A percentile compares a stretch with the other conserved stretches of the same genome.
Evolutionary conservation across 2,113 vertebrate genomes (phyloP).

Genomic region (Vulpes vulpes): DNA sequence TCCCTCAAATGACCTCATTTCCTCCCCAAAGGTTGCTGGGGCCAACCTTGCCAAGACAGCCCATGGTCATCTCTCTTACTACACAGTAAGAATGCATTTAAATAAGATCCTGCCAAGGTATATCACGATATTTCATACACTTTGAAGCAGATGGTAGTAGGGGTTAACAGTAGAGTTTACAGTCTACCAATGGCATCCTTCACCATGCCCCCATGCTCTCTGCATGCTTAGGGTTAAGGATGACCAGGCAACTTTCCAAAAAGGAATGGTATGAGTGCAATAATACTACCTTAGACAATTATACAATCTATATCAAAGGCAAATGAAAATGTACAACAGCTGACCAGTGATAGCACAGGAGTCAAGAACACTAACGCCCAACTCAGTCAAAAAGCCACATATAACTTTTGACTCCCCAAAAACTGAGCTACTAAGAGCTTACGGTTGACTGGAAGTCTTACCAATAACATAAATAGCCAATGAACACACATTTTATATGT

Average conservation of each 20-base stretch:
- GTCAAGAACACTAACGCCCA: neutral
- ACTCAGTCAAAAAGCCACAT: neutral
- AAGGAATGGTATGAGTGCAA: neutral
- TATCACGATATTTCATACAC: neutral
- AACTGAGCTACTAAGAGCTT: neutral
- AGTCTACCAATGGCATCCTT: neutral
- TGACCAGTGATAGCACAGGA: neutral
- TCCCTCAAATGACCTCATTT: neutral
- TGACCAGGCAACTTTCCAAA: neutral
- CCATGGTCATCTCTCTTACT: neutral
- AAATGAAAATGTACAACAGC: neutral
- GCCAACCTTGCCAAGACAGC: neutral
- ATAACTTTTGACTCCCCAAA: neutral
- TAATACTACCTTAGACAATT: neutral
- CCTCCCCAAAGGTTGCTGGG: neutral
- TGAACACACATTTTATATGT: neutral
- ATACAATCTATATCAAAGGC: neutral
- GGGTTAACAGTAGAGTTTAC: neutral
- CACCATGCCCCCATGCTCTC: neutral
- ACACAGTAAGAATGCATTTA: neutral
- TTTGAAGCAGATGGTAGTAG: neutral
- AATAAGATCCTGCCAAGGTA: neutral
- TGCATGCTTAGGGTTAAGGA: neutral
- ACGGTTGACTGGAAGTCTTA: neutral
- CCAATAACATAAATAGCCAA: neutral